Base-by-base conservation (phyloP, 2,888 invertebrate genomes). In the Peribatodes rhomboidaria region DNA sequence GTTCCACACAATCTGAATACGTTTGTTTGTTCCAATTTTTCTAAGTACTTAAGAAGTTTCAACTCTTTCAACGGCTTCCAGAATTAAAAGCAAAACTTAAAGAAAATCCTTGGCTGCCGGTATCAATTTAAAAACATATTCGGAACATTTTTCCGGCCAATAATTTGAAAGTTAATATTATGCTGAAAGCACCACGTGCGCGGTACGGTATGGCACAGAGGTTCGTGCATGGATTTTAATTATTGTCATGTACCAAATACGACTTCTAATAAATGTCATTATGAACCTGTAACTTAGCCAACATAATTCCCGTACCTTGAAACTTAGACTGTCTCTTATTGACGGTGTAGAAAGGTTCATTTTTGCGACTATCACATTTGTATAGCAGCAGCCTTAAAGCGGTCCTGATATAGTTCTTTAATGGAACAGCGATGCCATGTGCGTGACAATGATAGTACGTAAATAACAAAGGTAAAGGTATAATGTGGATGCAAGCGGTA, bases 171-270 rank as follows among this genome's bases (percentile, higher is more conserved):
- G 83, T 79, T 87, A 88, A 90, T 88, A 88, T 87, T 89, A 90
- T 88, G 89, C 87, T 84, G 86, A 88, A 83, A 77, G 74, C 76
- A 68, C 73, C 84, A 87, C 88, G 89, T 89, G 81, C 89, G 79
- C 68, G 90, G 92, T 73, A 92, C 92, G 83, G 90, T 86, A 75
- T 89, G 92, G 92, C 87, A 92, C 92, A 78, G 77, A 69, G 75
- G 78, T 92, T 92, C 92, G 92, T 92, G 92, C 92, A 92, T 92
- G 86, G 88, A 85, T 92, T 92, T 92, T 92, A 92, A 92, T 92
- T 92, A 92, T 92, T 90, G 84, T 90, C 92, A 92, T 92, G 92
- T 92, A 92, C 90, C 87, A 85, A 89, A 92, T 91, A 90, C 90
- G 89, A 81, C 87, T 88, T 84, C 90, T 92, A 92, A 92, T 92